Evolutionary conservation across 2,888 invertebrate species (phyloP).

Genomic region (Synanthedon andrenaeformis): DNA sequence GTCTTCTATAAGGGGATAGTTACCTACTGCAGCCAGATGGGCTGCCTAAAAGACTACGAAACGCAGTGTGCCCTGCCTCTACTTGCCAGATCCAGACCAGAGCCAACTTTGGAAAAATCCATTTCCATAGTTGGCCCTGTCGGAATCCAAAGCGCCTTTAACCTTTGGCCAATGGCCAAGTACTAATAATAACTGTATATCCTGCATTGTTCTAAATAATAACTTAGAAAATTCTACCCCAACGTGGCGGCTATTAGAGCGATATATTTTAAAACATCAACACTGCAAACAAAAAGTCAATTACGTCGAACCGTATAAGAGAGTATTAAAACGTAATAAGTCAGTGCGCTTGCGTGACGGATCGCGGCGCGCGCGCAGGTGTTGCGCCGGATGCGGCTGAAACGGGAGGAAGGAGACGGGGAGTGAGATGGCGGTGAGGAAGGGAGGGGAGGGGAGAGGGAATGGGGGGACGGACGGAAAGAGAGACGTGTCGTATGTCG

Average conservation of each 20-base stretch:
- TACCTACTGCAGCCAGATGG: too few species aligned
- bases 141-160: too few species aligned
- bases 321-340: constrained; percentile 61
- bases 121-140: too few species aligned
- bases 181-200: too few species aligned
- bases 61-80: too few species aligned
- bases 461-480: constrained; percentile 22
- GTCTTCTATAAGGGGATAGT: too few species aligned
- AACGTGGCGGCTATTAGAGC: neutral
- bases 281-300: constrained; percentile 45
- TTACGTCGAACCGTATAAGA: constrained; percentile 40
- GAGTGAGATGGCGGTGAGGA: constrained; percentile 7
- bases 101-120: too few species aligned
- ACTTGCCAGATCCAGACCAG: too few species aligned
- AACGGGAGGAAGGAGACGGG: constrained; percentile 19
- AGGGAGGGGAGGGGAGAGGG: constrained; percentile 9
- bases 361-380: constrained; percentile 55
- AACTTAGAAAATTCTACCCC: neutral
- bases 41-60: too few species aligned
- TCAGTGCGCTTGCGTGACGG: constrained; percentile 22
- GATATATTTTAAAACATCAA: constrained; percentile 22
- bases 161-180: too few species aligned
- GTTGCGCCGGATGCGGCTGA: constrained; percentile 61
- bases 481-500: neutral
- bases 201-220: too few species aligned